These are phyloP conservation scores for Macquaria australasica DNA, from an alignment of 2,113 vertebrate species.

Conservation along the genomic window DNA sequence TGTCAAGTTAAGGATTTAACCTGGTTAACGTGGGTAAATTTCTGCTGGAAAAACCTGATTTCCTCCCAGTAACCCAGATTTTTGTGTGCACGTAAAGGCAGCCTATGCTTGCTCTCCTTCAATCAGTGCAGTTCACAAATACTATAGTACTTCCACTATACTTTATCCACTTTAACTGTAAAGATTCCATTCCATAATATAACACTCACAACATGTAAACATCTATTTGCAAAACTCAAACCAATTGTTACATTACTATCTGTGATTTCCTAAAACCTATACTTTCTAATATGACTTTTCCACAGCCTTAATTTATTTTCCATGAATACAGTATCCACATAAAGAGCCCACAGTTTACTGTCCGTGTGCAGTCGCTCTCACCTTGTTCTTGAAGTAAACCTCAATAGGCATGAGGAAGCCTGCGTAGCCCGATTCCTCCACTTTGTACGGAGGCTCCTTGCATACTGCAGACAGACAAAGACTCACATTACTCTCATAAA, in stretches of 20 bases:
- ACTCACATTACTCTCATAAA: neutral
- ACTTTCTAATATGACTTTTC: neutral
- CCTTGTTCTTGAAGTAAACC: conserved; percentile 99
- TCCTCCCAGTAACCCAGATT: neutral
- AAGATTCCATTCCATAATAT: neutral
- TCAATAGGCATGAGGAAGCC: conserved; percentile 99
- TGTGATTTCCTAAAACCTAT: neutral
- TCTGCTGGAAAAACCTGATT: conserved; percentile 7
- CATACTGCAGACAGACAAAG: conserved; percentile 87
- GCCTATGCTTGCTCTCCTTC: neutral
- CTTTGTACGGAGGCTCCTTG: conserved; percentile 99
- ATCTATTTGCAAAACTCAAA: neutral
- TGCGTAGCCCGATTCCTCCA: conserved; percentile 98
- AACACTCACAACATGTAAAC: neutral
- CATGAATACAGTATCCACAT: neutral
- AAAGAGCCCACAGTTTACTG: neutral
- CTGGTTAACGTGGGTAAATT: neutral
- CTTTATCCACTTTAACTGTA: neutral
- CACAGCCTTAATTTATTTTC: neutral
- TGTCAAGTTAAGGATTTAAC: conserved; percentile 31
- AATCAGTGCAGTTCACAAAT: neutral
- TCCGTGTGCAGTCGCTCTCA: conserved; percentile 67
- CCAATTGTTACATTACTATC: neutral
- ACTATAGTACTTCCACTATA: no score
- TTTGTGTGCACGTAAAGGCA: neutral